Conservation (phyloP, 2,888 invertebrate species). For the Polietes domitor region DNA sequence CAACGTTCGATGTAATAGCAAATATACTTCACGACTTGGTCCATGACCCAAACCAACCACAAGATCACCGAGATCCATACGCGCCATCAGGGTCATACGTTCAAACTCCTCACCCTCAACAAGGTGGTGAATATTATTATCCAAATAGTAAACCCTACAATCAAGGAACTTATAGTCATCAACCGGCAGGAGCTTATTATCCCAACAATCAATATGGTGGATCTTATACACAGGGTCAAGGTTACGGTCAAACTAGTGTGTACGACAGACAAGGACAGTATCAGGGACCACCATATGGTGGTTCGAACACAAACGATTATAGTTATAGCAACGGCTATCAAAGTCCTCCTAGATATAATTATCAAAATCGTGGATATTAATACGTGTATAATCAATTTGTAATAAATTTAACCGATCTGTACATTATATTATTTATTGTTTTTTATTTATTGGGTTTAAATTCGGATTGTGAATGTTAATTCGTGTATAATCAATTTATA, state of each 20-base stretch:
- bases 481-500: no score
- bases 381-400: neutral
- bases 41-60: constrained; percentile 42
- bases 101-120: neutral
- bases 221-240: constrained; percentile 16
- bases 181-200: neutral
- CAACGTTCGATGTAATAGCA: constrained; percentile 56
- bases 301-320: constrained; percentile 35
- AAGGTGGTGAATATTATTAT: neutral
- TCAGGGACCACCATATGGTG: constrained; percentile 46
- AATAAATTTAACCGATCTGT: no score
- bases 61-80: constrained; percentile 20
- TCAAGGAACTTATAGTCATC: no score
- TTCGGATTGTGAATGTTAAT: no score
- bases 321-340: constrained; percentile 24
- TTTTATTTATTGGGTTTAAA: no score
- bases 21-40: constrained; percentile 53
- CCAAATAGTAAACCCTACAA: constrained; percentile 14
- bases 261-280: constrained; percentile 53
- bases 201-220: constrained; percentile 10
- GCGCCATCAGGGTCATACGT: constrained; percentile 12
- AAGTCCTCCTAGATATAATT: constrained; percentile 33
- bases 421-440: no score
- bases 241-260: constrained; percentile 11
- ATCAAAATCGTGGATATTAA: constrained; percentile 33